A percentile compares a stretch with the other conserved stretches of the same genome.
Evolutionary conservation across 1,140 invertebrate genomes (phyloP).

Genomic region (Euglossa dilemma): DNA sequence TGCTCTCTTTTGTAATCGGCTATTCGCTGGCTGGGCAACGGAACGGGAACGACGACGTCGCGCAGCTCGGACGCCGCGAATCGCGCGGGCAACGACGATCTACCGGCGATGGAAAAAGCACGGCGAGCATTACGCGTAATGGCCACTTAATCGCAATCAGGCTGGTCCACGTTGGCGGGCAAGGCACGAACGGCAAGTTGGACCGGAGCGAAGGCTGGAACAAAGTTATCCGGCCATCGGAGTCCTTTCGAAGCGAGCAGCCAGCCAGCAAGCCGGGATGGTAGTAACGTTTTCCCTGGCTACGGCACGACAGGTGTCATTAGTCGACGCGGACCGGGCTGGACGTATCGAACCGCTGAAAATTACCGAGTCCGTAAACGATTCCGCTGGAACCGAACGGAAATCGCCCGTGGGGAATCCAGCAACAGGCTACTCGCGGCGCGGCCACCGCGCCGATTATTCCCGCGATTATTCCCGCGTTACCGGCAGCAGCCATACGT

Average conservation of each 20-base stretch:
- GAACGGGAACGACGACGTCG: not conserved
- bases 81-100: not conserved
- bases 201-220: slow-evolving; percentile 13
- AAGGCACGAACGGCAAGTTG: not conserved
- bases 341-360: slow-evolving; percentile 45
- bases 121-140: slow-evolving; percentile 45
- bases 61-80: not conserved
- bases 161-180: slow-evolving; percentile 51
- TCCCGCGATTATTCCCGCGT: slow-evolving; percentile 41
- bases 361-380: slow-evolving; percentile 56
- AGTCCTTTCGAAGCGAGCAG: slow-evolving; percentile 34
- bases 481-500: slow-evolving; percentile 66
- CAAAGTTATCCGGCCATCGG: slow-evolving; percentile 52
- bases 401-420: slow-evolving; percentile 51
- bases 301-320: slow-evolving; percentile 35
- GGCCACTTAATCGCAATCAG: slow-evolving; percentile 57
- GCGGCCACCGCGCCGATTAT: not conserved
- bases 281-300: slow-evolving; percentile 42
- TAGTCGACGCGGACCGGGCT: slow-evolving; percentile 41
- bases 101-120: slow-evolving; percentile 9
- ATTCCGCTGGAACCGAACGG: slow-evolving; percentile 43
- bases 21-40: not conserved
- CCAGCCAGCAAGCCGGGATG: not conserved
- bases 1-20: not conserved
- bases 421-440: slow-evolving; percentile 19